Evolutionary conservation across 1,140 invertebrate genomes (phyloP), one percentile per base, ranked within the genome.

Genomic region (Seison nebaliae): DNA sequence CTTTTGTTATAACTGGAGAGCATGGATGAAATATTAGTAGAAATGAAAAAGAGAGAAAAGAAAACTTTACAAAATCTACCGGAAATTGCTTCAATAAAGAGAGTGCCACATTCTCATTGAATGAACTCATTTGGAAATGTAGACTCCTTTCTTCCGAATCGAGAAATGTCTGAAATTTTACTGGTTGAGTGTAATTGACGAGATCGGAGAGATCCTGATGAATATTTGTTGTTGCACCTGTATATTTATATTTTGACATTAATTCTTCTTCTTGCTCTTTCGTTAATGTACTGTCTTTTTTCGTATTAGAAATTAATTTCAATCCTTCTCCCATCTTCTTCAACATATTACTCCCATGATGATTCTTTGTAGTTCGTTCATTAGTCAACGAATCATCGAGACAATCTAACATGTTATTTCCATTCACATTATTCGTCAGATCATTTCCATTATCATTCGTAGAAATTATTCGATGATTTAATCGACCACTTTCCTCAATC

Each of bases 121-220:
- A 98, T 28, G 83, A 91, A 24, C 84, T 94, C 88, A 96, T 96
- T 55, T 94, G 81, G 63, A 79, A 75, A 62, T 83, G 72, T 48
- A 84, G 70, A 60, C 91, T 86, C 53, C 79, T 76, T 48, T 83
- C 83, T 60, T 94, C 83, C 8, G 88, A 81, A 44, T 79, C 69
- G 53, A 94, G 84, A 60, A 98, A 98, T 24, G 81, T 77, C 54
- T 78, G 74, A 64, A 98, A 98, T 64, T 98, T 96, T 51, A 96
- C 76, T 2, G 91, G 88, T 62, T 94, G 84, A 37, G 84, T 81
- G 65, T 98, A 98, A 67, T 96, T 98, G 49, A 98, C 76, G 72
- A 96, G 76, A 24, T 81, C 84, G 18, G 84, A 94, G 2, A 98
- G 67, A 69, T 79, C 84, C 12, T 88, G 91, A 64, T 98, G 91